Conservation (phyloP, 1,140 invertebrate species). For the Micrasema minimum region DNA sequence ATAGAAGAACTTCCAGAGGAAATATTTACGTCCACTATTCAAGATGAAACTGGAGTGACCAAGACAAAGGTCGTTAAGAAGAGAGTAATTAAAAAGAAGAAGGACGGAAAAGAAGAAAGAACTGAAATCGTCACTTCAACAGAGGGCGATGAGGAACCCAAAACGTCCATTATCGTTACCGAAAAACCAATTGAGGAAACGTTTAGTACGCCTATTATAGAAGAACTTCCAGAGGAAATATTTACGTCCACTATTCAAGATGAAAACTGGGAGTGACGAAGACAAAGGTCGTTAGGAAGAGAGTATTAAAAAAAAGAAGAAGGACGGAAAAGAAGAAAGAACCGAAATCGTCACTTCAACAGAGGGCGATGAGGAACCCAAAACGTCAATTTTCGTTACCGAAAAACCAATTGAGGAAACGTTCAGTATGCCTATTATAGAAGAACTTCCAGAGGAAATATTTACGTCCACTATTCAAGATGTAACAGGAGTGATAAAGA, state of each 20-base stretch:
- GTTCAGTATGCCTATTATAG: slow-evolving; percentile 17
- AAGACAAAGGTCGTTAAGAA: slow-evolving; percentile 43
- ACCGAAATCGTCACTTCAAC: slow-evolving; percentile 38
- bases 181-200: slow-evolving; percentile 5
- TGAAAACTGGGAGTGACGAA: neutral
- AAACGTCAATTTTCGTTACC: slow-evolving; percentile 5
- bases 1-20: slow-evolving; percentile 61
- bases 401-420: neutral
- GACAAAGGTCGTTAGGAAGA: slow-evolving; percentile 54
- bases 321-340: slow-evolving; percentile 33
- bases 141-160: slow-evolving; percentile 49
- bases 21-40: slow-evolving; percentile 36
- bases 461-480: neutral
- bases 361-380: slow-evolving; percentile 4
- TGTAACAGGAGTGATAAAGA: neutral
- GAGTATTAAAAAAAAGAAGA: slow-evolving; percentile 55
- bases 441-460: slow-evolving; percentile 4
- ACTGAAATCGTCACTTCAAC: slow-evolving; percentile 55
- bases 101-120: slow-evolving; percentile 42
- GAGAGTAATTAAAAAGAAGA: slow-evolving; percentile 46
- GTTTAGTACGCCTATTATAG: neutral
- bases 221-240: slow-evolving; percentile 20
- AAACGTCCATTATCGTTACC: slow-evolving; percentile 49
- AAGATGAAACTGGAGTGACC: no score
- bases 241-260: neutral